These are phyloP conservation scores for Esperia sulphurella DNA, from an alignment of 2,888 invertebrate genomes.

Conservation along the genomic window DNA sequence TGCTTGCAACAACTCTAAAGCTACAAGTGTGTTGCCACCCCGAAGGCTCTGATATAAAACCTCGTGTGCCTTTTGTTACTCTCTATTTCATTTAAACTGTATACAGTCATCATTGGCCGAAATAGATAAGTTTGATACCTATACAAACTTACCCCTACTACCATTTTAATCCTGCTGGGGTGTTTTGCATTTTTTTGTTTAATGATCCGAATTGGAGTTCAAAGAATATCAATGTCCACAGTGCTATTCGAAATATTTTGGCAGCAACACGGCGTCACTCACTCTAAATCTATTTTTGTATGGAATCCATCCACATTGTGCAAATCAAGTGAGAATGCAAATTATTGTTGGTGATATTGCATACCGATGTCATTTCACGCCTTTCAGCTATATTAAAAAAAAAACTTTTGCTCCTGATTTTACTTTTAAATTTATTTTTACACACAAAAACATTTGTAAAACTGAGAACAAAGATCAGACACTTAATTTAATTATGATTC, in stretches of 20 bases:
- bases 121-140: too few species aligned
- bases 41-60: too few species aligned
- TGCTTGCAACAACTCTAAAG: too few species aligned
- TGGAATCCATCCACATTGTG: conserved; percentile 32
- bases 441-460: not conserved
- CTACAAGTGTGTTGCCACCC: too few species aligned
- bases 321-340: conserved; percentile 39
- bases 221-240: conserved; percentile 64
- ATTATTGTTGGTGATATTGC: conserved; percentile 13
- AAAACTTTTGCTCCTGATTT: not conserved
- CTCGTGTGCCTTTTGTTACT: too few species aligned
- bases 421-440: conserved; percentile 1
- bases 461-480: not conserved
- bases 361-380: conserved; percentile 1
- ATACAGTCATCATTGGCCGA: too few species aligned
- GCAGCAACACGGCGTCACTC: conserved; percentile 65
- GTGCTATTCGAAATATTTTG: conserved; percentile 71
- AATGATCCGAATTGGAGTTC: conserved; percentile 9
- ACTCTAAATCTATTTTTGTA: conserved; percentile 69
- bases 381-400: not conserved
- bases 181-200: not conserved
- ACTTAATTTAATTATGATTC: not conserved
- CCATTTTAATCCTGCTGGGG: not conserved
- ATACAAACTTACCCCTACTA: too few species aligned
- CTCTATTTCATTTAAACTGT: too few species aligned